Percentiles rank a stretch among this genome's conserved stretches.
Conservation (phyloP, 2,113 vertebrate species). For the Stigmatopora nigra region DNA sequence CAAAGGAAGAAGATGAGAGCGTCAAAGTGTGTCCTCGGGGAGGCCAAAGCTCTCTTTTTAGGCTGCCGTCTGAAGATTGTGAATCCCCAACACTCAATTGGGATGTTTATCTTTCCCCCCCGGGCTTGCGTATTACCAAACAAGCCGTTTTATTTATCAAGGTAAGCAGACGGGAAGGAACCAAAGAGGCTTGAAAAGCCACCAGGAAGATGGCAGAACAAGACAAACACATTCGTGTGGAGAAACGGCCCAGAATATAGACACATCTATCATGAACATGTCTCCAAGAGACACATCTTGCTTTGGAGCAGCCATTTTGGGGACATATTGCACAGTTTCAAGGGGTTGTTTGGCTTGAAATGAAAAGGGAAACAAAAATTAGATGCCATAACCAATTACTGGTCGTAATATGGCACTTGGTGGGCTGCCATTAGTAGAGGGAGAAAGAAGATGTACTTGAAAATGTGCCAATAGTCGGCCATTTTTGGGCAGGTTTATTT, state of each 20-base stretch:
- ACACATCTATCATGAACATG: neutral
- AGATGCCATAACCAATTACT: neutral
- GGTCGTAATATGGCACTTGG: neutral
- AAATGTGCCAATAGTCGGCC: neutral
- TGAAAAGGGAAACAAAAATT: neutral
- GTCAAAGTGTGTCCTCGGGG: slow-evolving; percentile 45
- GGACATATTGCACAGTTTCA: neutral
- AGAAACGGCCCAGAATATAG: slow-evolving; percentile 11
- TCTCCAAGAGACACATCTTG: neutral
- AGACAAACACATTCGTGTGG: slow-evolving; percentile 14
- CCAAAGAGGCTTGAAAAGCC: slow-evolving; percentile 21
- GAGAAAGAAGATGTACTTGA: neutral
- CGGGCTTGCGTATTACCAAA: slow-evolving; percentile 37
- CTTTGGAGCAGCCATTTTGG: neutral
- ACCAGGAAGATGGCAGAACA: slow-evolving; percentile 15
- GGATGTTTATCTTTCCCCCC: slow-evolving; percentile 46
- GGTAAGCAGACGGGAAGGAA: slow-evolving; percentile 34
- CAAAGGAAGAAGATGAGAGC: slow-evolving; percentile 27
- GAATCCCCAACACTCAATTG: slow-evolving; percentile 39
- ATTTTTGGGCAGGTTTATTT: no score
- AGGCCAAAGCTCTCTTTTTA: slow-evolving; percentile 37
- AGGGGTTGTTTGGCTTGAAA: neutral
- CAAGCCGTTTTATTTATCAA: slow-evolving; percentile 48
- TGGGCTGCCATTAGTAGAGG: neutral
- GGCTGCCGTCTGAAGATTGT: slow-evolving; percentile 50